These are phyloP conservation scores for Lateolabrax maculatus DNA, from an alignment of 2,797 vertebrate species.

Conservation along the genomic window DNA sequence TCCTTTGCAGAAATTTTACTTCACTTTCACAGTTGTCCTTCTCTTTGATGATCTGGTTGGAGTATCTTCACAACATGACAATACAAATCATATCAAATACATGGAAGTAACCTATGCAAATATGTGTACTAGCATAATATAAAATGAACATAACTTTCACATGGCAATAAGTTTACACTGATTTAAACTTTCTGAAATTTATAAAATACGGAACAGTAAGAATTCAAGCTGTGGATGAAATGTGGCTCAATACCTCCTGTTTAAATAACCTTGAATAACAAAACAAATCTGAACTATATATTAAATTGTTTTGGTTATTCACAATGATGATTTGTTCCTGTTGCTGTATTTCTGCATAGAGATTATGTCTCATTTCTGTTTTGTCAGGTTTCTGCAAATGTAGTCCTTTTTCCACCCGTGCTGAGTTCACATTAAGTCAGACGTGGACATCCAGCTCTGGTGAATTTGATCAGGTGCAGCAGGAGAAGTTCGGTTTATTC, in stretches of 20 bases:
- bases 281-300: not conserved
- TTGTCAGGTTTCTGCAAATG: constrained; percentile 14
- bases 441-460: constrained; percentile 46
- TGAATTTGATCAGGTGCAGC: constrained; percentile 86
- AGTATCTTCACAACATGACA: not conserved
- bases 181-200: not conserved
- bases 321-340: constrained; percentile 38
- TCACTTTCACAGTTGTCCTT: constrained; percentile 26
- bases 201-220: not conserved
- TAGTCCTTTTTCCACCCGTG: constrained; percentile 13
- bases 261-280: constrained; percentile 18
- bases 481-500: constrained; percentile 87
- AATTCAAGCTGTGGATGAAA: constrained; percentile 16
- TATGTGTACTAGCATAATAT: not conserved
- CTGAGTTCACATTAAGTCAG: constrained; percentile 14
- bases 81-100: not conserved
- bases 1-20: constrained; percentile 2
- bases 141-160: not conserved
- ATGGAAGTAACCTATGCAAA: constrained; percentile 5
- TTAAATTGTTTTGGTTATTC: constrained; percentile 6
- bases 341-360: constrained; percentile 11
- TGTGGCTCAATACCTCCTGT: not conserved
- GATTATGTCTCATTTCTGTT: not conserved
- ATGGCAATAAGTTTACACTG: constrained; percentile 7
- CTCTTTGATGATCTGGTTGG: not conserved